These are phyloP conservation scores for Ormyrus pomaceus DNA, from an alignment of 2,888 invertebrate species.

Conservation along the genomic window DNA sequence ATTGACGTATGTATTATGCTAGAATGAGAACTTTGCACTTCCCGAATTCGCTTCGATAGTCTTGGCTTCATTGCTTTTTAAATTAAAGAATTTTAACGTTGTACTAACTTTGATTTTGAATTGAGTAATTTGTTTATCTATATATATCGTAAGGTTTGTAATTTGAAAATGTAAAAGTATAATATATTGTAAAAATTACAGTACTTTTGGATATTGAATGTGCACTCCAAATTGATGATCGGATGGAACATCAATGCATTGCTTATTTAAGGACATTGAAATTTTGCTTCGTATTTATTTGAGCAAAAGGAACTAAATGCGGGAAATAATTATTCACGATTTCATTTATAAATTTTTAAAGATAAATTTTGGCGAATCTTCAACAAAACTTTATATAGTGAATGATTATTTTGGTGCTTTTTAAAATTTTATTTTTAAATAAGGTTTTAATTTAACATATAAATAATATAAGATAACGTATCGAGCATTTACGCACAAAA, in stretches of 20 bases:
- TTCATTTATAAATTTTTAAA: no score
- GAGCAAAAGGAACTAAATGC: background rate
- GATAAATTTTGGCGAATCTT: no score
- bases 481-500: no score
- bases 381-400: no score
- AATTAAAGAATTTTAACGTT: conserved; percentile 25
- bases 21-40: conserved; percentile 25
- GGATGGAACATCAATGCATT: conserved; percentile 7
- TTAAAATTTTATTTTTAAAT: no score
- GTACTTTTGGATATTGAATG: conserved; percentile 20
- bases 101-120: conserved; percentile 13
- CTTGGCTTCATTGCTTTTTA: conserved; percentile 59
- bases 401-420: no score
- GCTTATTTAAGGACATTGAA: background rate
- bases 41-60: conserved; percentile 58
- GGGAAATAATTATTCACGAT: no score
- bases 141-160: conserved; percentile 17
- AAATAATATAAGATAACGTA: no score
- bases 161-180: background rate
- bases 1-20: conserved; percentile 22
- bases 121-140: no score
- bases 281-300: background rate
- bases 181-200: conserved; percentile 4
- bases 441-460: no score
- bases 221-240: conserved; percentile 27